A percentile compares a stretch with the other conserved stretches of the same genome.
phyloP scores from a whole-genome alignment of 2,888 invertebrate genomes.

The Drosophila mulleri region DNA sequence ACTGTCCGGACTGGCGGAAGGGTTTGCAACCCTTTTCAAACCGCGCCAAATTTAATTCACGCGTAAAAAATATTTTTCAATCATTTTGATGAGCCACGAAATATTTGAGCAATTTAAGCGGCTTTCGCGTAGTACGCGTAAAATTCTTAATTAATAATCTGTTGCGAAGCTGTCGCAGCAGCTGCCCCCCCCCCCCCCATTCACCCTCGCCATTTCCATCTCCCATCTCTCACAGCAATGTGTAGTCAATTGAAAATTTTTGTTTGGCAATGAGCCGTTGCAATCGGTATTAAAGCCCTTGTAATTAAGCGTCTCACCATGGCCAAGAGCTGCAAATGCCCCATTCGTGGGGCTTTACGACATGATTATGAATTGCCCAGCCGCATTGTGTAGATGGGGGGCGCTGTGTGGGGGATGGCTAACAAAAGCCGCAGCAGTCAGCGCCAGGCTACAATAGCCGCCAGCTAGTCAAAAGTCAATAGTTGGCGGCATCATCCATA shows the following conservation, averaged over 20 bases:
- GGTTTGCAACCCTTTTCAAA: conserved; percentile 59
- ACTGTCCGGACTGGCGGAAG: conserved; percentile 28
- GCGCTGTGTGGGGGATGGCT: conserved; percentile 33
- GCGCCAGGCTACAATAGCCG: conserved; percentile 40
- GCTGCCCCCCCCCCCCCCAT: neutral
- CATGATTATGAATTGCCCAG: conserved; percentile 80
- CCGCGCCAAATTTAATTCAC: conserved; percentile 81
- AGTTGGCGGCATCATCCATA: conserved; percentile 61
- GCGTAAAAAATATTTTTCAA: conserved; percentile 76
- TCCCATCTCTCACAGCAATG: conserved; percentile 31
- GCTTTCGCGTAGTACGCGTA: conserved; percentile 70
- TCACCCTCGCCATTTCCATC: too few species aligned
- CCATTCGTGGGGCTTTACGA: conserved; percentile 65
- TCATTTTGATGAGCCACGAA: conserved; percentile 80
- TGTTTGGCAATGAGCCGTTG: conserved; percentile 81
- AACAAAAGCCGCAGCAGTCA: conserved; percentile 72
- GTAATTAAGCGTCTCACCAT: conserved; percentile 82
- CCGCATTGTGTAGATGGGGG: conserved; percentile 27
- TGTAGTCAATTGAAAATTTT: conserved; percentile 80
- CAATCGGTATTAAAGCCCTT: conserved; percentile 82
- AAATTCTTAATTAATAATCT: conserved; percentile 84
- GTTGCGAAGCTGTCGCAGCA: conserved; percentile 68
- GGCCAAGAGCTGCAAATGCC: conserved; percentile 36
- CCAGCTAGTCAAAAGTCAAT: conserved; percentile 72
- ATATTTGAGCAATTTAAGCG: conserved; percentile 80